Evolutionary conservation across 2,113 vertebrate genomes (phyloP), one percentile per base, ranked within the genome.

Genomic region (Chionodraco myersi): DNA sequence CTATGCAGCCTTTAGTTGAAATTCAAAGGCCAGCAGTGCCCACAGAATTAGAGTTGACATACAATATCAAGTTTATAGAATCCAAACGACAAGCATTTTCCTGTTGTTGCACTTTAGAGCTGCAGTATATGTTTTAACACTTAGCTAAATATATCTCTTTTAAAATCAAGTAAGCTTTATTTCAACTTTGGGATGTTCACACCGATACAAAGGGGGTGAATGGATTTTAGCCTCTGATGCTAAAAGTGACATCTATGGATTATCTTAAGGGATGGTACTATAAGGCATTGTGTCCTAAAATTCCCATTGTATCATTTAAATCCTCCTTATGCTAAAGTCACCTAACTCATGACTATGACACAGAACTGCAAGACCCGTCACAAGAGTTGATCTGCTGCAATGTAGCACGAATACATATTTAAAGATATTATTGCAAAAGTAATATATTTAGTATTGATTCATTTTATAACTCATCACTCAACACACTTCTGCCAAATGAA

Each of bases 21-120:
- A 81, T 44, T 75, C 51, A 83, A 79, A 83, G 68, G 72, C 75
- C 71, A 82, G 21, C 68, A 72, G 51, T 64, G 69, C 3, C 59
- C 5, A 61, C 16, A 63, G 56, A 74, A 75, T 23, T 75, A 56
- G 54, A 69, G 23, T 48, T 77, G 60, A 77, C 68, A 63, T 66
- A 74, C n/a, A 65, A 47, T 64, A 54, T 78, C 5, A 15, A 41
- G 59, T 69, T 71, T 54, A 41, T 15, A 10, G 5, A 18, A 59
- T 47, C 30, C 48, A 76, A 47, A 34, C 18, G 3, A 16, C 4
- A 34, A 30, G 30, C 56, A 67, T 23, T 47, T 45, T 75, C 8
- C 58, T 11, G 7, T 13, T 30, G 34, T 26, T 2, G 10, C 12
- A 13, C 15, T 18, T 5, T 44, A 30, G 54, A 36, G 1, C 10